These are phyloP conservation scores for Scartelaos histophorus DNA, from an alignment of 2,113 vertebrate species.

Conservation along the genomic window DNA sequence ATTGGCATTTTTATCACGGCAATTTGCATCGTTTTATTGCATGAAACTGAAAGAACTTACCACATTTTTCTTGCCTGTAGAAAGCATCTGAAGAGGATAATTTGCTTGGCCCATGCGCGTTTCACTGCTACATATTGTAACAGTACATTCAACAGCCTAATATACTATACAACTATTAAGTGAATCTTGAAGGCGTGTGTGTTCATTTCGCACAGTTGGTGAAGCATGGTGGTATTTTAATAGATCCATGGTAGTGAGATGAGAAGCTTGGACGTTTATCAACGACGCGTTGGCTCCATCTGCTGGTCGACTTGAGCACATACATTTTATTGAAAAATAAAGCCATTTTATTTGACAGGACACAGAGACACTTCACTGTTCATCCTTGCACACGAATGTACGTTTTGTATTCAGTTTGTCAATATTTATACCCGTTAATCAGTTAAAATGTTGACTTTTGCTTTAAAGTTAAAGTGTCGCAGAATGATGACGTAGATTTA, in stretches of 20 bases:
- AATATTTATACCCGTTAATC: background rate
- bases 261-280: conserved; percentile 9
- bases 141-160: background rate
- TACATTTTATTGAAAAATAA: background rate
- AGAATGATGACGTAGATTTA: conserved; percentile 8
- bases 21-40: background rate
- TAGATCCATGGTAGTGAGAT: no score
- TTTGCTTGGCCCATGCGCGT: background rate
- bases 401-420: background rate
- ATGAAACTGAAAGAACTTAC: background rate
- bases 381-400: background rate
- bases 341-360: background rate
- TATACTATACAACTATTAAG: background rate
- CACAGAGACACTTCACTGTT: background rate
- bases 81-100: no score
- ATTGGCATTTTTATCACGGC: background rate
- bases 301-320: conserved; percentile 33
- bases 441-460: background rate
- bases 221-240: no score
- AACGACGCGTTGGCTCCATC: conserved; percentile 45
- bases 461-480: conserved; percentile 19
- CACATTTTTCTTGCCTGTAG: background rate
- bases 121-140: background rate
- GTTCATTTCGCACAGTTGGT: background rate
- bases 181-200: background rate